These are phyloP conservation scores for Oligia latruncula DNA, from an alignment of 2,888 invertebrate species.

Conservation along the genomic window DNA sequence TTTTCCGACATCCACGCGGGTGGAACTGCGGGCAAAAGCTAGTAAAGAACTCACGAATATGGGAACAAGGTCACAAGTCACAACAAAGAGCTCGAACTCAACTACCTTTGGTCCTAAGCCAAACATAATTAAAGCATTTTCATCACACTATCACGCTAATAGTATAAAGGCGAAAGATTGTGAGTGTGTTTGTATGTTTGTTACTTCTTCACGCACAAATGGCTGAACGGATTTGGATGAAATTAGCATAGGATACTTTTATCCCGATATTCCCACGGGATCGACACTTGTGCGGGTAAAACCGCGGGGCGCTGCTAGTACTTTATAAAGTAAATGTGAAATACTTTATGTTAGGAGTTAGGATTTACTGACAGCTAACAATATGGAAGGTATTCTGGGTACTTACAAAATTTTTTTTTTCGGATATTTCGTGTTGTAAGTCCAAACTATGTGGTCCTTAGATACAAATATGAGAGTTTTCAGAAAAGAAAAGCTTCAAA, in stretches of 20 bases:
- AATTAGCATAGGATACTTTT: no score
- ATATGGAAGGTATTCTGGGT: neutral
- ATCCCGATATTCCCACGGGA: no score
- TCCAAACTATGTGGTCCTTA: neutral
- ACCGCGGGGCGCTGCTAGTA: neutral
- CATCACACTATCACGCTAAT: no score
- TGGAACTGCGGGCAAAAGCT: neutral
- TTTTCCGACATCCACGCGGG: neutral
- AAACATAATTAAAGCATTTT: no score
- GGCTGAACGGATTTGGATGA: no score
- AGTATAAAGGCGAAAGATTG: no score
- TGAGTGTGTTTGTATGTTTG: no score
- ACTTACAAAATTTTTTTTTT: neutral
- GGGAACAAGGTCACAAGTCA: conserved; percentile 42
- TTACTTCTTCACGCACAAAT: no score
- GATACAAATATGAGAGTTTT: neutral
- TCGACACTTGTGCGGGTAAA: no score
- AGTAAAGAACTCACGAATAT: conserved; percentile 17
- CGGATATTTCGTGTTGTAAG: neutral
- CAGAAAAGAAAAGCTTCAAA: neutral
- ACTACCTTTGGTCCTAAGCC: neutral
- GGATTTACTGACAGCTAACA: neutral
- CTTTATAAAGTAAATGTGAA: neutral
- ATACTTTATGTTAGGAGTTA: neutral
- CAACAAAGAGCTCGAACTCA: conserved; percentile 22